These are phyloP conservation scores for Microcebus griseorufus DNA, from an alignment of 2,113 vertebrate species.

Conservation along the genomic window DNA sequence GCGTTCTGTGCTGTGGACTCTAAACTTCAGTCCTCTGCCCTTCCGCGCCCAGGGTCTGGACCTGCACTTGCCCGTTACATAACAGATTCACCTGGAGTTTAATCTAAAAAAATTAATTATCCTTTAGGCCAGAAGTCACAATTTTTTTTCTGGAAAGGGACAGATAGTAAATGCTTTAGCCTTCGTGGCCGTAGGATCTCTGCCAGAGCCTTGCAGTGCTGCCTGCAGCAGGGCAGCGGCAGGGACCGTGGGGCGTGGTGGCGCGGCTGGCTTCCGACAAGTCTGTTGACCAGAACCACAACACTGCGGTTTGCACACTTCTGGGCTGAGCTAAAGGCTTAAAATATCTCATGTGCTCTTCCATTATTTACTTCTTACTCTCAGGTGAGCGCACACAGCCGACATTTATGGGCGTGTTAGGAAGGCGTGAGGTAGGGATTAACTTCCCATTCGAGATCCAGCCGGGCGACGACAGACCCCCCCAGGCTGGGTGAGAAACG, in stretches of 20 bases:
- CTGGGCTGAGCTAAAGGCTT: neutral
- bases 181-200: neutral
- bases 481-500: neutral
- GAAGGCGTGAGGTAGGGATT: no score
- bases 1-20: neutral
- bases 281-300: neutral
- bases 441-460: neutral
- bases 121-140: neutral
- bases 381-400: neutral
- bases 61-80: neutral
- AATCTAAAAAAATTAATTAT: neutral
- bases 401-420: no score
- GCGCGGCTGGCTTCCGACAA: neutral
- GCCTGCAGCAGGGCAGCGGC: neutral
- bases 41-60: neutral
- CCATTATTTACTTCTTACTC: neutral
- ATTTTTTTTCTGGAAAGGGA: neutral
- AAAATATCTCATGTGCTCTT: accelerated
- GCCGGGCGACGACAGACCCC: neutral
- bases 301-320: neutral
- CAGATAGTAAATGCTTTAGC: neutral
- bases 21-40: neutral
- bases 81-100: neutral
- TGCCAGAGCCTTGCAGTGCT: neutral
- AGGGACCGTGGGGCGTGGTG: no score